These are phyloP conservation scores for Pogonomyrmex californicus DNA, from an alignment of 1,140 invertebrate genomes.

Conservation along the genomic window DNA sequence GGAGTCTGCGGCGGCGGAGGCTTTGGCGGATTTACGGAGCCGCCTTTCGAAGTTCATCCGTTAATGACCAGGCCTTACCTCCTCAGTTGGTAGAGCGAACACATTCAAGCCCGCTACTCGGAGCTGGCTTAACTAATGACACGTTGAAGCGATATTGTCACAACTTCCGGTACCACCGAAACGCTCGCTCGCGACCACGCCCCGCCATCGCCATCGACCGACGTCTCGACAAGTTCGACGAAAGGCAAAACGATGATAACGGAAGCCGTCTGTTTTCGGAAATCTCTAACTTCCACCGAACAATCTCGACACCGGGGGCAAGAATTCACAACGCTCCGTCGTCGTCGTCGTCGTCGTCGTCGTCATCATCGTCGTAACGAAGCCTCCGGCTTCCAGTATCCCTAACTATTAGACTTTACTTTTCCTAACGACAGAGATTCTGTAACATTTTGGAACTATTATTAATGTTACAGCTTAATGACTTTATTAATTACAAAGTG, in stretches of 20 bases:
- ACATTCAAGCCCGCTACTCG: slow-evolving; percentile 25
- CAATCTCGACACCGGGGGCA: not conserved
- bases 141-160: slow-evolving; percentile 51
- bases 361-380: not conserved
- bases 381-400: not conserved
- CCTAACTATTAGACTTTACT: not conserved
- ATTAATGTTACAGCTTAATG: not conserved
- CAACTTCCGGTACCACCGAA: slow-evolving; percentile 30
- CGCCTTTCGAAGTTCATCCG: slow-evolving; percentile 57
- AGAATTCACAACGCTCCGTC: not conserved
- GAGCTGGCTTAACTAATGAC: slow-evolving; percentile 51
- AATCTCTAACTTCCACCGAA: not conserved
- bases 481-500: not conserved
- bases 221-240: slow-evolving; percentile 31
- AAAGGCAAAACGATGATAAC: slow-evolving; percentile 36
- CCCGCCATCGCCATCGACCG: not conserved
- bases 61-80: slow-evolving; percentile 51
- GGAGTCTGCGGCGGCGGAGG: slow-evolving; percentile 9
- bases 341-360: not conserved
- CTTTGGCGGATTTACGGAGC: slow-evolving; percentile 51
- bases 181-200: not conserved
- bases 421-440: not conserved
- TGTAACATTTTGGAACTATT: not conserved
- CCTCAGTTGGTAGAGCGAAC: slow-evolving; percentile 20
- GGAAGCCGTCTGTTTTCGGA: not conserved